phyloP scores from a whole-genome alignment of 2,113 vertebrate species.

The Rutilus rutilus region DNA sequence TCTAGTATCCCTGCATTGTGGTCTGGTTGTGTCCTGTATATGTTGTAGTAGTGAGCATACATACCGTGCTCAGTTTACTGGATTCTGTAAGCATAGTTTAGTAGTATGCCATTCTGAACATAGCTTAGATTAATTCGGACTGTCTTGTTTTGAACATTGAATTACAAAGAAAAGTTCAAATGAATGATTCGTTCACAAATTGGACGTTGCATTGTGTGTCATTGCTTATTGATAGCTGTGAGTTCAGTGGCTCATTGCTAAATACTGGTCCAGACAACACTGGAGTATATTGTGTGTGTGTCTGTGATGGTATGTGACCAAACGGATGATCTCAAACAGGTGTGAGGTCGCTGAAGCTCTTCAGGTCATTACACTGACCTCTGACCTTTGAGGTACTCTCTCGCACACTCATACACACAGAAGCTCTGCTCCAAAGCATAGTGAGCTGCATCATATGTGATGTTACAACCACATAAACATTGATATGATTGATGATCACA shows the following conservation, averaged over 20 bases:
- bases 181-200: background rate
- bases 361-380: conserved; percentile 29
- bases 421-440: background rate
- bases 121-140: background rate
- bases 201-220: background rate
- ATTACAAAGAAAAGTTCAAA: background rate
- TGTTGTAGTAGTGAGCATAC: background rate
- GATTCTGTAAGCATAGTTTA: background rate
- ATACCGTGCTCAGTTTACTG: background rate
- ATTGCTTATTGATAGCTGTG: background rate
- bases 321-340: conserved; percentile 22
- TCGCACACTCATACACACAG: background rate
- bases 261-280: background rate
- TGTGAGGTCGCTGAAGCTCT: conserved; percentile 10
- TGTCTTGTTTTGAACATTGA: background rate
- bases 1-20: background rate
- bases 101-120: background rate
- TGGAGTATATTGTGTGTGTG: background rate
- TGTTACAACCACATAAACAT: background rate
- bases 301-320: background rate
- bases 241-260: background rate
- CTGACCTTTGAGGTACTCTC: background rate
- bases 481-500: background rate
- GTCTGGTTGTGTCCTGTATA: background rate
- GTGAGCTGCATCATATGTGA: background rate